phyloP scores from a whole-genome alignment of 2,888 invertebrate genomes.

The Mythimna lalbum region DNA sequence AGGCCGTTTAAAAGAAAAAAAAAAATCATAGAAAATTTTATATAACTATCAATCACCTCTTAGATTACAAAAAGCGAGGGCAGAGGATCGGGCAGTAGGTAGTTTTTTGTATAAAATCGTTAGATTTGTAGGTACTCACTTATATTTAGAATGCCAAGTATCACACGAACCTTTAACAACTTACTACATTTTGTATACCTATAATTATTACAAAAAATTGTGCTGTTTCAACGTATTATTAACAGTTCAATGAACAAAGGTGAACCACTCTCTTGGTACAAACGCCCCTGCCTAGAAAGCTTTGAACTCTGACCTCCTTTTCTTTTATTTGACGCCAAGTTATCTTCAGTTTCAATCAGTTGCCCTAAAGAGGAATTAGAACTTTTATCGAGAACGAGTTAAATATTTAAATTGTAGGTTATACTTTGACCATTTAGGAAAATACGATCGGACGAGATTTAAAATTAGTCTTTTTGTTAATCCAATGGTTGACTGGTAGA shows the following conservation, averaged over 20 bases:
- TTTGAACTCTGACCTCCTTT: constrained; percentile 48
- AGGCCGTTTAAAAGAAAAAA: no score
- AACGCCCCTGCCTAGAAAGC: constrained; percentile 22
- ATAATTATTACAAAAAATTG: background rate
- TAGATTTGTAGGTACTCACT: no score
- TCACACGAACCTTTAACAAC: background rate
- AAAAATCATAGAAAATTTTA: no score
- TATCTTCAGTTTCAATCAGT: constrained; percentile 47
- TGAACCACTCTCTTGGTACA: background rate
- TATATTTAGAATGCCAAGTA: no score
- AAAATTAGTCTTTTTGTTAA: no score
- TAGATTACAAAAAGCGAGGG: no score
- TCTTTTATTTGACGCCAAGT: constrained; percentile 14
- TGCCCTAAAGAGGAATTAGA: constrained; percentile 1
- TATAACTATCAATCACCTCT: no score
- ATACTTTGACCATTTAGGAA: background rate
- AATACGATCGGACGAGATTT: no score
- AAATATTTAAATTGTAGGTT: background rate
- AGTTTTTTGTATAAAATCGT: no score
- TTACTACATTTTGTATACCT: background rate
- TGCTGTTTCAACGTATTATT: background rate
- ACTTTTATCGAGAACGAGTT: constrained; percentile 1
- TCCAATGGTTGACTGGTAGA: background rate
- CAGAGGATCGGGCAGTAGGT: no score
- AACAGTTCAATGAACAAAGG: constrained; percentile 27